phyloP scores from a whole-genome alignment of 1,140 invertebrate species.

The Lysiphlebus fabarum region DNA sequence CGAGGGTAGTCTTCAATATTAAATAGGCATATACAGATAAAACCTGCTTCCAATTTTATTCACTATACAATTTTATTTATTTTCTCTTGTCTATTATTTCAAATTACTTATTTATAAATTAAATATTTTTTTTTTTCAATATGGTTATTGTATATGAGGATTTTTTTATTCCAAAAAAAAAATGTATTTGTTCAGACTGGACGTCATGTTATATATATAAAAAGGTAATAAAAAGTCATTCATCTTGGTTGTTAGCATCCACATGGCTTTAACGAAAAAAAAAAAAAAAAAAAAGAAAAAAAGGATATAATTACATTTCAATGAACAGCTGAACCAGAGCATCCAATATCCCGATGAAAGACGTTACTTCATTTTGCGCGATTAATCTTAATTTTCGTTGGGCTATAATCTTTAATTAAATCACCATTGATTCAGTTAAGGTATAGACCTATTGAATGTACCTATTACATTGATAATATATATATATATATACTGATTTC shows the following conservation, averaged over 20 bases:
- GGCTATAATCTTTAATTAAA: slow-evolving; percentile 50
- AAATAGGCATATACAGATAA: not conserved
- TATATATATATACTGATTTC: no score
- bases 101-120: not conserved
- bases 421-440: slow-evolving; percentile 43
- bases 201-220: slow-evolving; percentile 7
- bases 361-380: slow-evolving; percentile 29
- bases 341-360: slow-evolving; percentile 3
- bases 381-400: slow-evolving; percentile 51
- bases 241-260: not conserved
- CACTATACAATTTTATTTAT: not conserved
- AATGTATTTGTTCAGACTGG: not conserved
- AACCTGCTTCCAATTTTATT: not conserved
- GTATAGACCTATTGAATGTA: not conserved
- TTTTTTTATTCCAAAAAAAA: not conserved
- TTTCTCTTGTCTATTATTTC: not conserved
- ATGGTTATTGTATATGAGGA: not conserved
- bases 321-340: slow-evolving; percentile 5
- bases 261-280: not conserved
- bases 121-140: no score
- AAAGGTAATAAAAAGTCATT: not conserved
- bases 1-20: slow-evolving; percentile 8
- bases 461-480: not conserved
- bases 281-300: no score
- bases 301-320: slow-evolving; percentile 21